Evolutionary conservation across 23 tunicate genomes (phyloP), one percentile per base, ranked within the genome.

Genomic region (Styela clava): DNA sequence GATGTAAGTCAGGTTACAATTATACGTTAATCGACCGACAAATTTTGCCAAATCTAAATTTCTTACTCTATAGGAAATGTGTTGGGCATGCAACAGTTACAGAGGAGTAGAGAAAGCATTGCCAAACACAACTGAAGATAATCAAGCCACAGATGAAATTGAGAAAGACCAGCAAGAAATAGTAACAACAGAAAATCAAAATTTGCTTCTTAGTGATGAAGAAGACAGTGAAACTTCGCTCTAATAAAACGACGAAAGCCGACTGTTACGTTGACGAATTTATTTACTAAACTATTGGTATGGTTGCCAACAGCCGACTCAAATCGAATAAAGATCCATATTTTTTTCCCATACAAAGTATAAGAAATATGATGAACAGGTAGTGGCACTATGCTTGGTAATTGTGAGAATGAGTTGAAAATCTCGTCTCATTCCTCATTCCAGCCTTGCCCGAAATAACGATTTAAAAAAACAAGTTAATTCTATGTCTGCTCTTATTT

Each of bases 1-100:
- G 84, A 85, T 84, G 95, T 89, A 82, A 83, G 83, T 44, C 5
- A 18, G 9, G 22, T 52, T 24, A 30, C 37, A 18, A 20, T 56
- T 56, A 18, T 18, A 18, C 20, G 63, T 56, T 56, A 56, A 18
- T 18, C 20, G 20, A 18, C 63, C 20, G 63, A 56, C 63, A 20
- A 56, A 18, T 56, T 18, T 56, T 56, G 63, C 63, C 20, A 56
- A 56, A 56, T 56, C 20, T 56, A 20, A 56, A 56, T 18, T 56
- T 18, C 20, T 56, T n/a, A n/a, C n/a, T n/a, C n/a, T 33, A 25
- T 31, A 76, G 81, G 81, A 76, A 76, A 20, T 52, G 65, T 76
- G 81, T 26, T 76, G 81, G 81, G 81, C 81, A 33, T 76, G 81
- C 64, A 52, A 76, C 64, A 76, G 65, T 0, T 28, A 52, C n/a